These are phyloP conservation scores for Enteromius fasciolatus DNA, from an alignment of 2,797 vertebrate species.

Conservation along the genomic window DNA sequence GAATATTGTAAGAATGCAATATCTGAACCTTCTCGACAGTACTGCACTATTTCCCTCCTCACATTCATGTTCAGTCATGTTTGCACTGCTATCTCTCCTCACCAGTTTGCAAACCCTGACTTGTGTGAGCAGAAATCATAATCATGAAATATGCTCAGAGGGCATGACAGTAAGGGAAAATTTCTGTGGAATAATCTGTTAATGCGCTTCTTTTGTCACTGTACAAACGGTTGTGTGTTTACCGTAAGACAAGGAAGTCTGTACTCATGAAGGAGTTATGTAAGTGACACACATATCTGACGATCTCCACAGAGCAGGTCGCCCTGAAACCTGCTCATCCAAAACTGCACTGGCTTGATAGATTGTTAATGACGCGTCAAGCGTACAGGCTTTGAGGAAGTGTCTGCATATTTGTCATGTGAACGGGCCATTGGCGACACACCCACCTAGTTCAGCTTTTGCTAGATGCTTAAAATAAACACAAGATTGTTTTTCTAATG, in stretches of 20 bases:
- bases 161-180: neutral
- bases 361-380: neutral
- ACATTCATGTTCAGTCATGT: slow-evolving; percentile 32
- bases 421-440: slow-evolving; percentile 43
- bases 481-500: slow-evolving; percentile 36
- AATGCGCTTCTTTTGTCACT: neutral
- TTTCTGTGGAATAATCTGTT: slow-evolving; percentile 9
- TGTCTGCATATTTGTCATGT: slow-evolving; percentile 38
- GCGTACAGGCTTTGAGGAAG: slow-evolving; percentile 37
- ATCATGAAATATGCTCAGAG: neutral
- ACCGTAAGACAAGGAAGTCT: slow-evolving; percentile 19
- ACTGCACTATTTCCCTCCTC: neutral
- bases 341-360: neutral
- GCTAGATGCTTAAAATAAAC: slow-evolving; percentile 64
- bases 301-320: slow-evolving; percentile 18
- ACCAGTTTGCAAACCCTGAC: slow-evolving; percentile 7
- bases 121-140: neutral
- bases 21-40: slow-evolving; percentile 4
- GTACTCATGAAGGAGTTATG: slow-evolving; percentile 26
- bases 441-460: slow-evolving; percentile 52
- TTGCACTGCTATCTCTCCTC: neutral
- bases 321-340: slow-evolving; percentile 8
- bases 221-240: neutral
- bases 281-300: slow-evolving; percentile 33
- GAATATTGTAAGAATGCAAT: neutral